phyloP scores from a whole-genome alignment of 2,888 invertebrate species.

The Plagodis pulveraria region DNA sequence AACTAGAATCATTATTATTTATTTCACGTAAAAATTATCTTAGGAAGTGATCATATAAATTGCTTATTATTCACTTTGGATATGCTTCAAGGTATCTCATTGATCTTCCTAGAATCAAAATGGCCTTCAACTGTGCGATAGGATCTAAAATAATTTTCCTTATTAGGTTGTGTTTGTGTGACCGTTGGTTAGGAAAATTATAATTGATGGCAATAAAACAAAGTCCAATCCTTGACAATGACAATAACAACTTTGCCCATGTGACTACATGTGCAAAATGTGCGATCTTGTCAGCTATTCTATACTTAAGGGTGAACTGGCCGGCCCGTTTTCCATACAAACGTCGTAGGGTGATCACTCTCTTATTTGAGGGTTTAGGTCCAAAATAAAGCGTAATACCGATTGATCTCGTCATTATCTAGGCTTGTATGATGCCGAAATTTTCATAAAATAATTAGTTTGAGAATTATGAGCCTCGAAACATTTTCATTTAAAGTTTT shows the following conservation, averaged over 20 bases:
- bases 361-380: too few species aligned
- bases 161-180: conserved; percentile 1
- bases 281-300: background rate
- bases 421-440: too few species aligned
- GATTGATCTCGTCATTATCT: too few species aligned
- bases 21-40: conserved; percentile 13
- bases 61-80: conserved; percentile 5
- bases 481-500: too few species aligned
- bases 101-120: conserved; percentile 16
- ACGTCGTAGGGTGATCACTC: too few species aligned
- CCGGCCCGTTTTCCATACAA: too few species aligned
- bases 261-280: background rate
- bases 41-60: conserved; percentile 17
- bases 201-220: conserved; percentile 8
- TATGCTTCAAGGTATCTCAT: conserved; percentile 14
- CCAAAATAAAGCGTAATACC: too few species aligned
- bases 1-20: conserved; percentile 9
- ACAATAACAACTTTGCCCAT: background rate
- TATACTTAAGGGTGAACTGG: background rate
- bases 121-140: conserved; percentile 15
- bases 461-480: too few species aligned
- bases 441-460: too few species aligned
- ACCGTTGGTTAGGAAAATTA: conserved; percentile 1
- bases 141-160: conserved; percentile 12
- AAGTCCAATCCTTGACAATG: background rate